These are phyloP conservation scores for Lepisosteus osseus DNA, from an alignment of 2,113 vertebrate species.

Conservation along the genomic window DNA sequence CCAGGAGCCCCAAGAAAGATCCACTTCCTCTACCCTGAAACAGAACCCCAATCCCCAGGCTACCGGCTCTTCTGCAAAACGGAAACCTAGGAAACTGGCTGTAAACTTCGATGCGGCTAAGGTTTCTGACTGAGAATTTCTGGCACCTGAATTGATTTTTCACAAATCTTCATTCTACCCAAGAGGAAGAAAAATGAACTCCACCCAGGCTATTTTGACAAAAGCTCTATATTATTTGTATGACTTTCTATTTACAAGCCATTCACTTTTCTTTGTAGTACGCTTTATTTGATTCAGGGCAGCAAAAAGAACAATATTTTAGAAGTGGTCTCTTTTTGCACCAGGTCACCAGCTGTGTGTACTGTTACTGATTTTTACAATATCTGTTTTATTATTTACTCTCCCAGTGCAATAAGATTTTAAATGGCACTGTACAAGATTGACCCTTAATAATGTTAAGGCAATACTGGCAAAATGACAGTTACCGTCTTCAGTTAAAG, in stretches of 20 bases:
- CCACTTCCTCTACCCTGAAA: slow-evolving; percentile 51
- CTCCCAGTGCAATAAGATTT: too few relatives aligned
- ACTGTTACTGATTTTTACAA: neutral
- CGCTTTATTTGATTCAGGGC: neutral
- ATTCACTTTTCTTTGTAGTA: neutral
- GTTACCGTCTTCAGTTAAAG: too few relatives aligned
- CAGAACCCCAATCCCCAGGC: slow-evolving; percentile 53
- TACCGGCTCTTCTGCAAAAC: slow-evolving; percentile 78
- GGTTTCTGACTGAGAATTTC: slow-evolving; percentile 74
- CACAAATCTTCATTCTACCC: slow-evolving; percentile 10
- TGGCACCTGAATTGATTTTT: slow-evolving; percentile 42
- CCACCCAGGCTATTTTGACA: neutral
- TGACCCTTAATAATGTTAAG: too few relatives aligned
- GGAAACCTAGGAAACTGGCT: slow-evolving; percentile 88
- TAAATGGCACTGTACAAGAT: too few relatives aligned
- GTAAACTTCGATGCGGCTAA: slow-evolving; percentile 92
- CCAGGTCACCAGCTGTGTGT: neutral
- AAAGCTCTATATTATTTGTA: slow-evolving; percentile 12
- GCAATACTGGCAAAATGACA: too few relatives aligned
- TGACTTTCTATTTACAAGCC: neutral
- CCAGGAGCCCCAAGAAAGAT: slow-evolving; percentile 39
- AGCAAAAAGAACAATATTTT: neutral
- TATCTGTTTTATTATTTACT: neutral
- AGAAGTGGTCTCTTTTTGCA: slow-evolving; percentile 1
- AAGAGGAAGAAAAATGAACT: neutral